A percentile compares a stretch with the other conserved stretches of the same genome.
Evolutionary conservation across 1,140 invertebrate species (phyloP).

Genomic region (Tyrophagus putrescentiae): DNA sequence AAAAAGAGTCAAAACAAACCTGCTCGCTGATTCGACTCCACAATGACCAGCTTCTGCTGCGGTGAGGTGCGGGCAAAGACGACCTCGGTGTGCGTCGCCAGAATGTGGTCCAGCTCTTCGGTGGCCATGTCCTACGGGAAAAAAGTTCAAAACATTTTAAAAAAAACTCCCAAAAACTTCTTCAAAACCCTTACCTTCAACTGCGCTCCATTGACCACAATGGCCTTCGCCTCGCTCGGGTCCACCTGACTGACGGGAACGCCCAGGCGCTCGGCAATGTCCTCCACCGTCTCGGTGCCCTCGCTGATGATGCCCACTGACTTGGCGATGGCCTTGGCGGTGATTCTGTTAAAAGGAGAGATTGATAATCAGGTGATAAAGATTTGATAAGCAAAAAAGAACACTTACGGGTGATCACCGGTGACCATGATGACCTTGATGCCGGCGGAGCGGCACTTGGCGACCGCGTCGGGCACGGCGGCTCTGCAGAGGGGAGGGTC

Average conservation of each 20-base stretch:
- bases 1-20: too few relatives aligned
- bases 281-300: slow-evolving; percentile 57
- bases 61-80: slow-evolving; percentile 98
- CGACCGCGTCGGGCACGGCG: slow-evolving; percentile 86
- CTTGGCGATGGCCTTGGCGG: slow-evolving; percentile 98
- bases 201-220: slow-evolving; percentile 88
- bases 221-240: slow-evolving; percentile 85
- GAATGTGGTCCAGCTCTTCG: slow-evolving; percentile 59
- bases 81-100: slow-evolving; percentile 89
- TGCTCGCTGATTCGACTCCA: slow-evolving; percentile 92
- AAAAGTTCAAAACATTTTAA: neutral
- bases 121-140: slow-evolving; percentile 58
- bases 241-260: slow-evolving; percentile 70
- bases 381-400: too few relatives aligned
- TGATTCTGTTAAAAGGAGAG: too few relatives aligned
- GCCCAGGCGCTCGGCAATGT: slow-evolving; percentile 81
- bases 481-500: too few relatives aligned
- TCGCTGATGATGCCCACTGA: slow-evolving; percentile 98
- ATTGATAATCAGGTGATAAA: too few relatives aligned
- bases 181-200: slow-evolving; percentile 31
- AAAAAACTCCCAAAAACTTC: slow-evolving; percentile 41
- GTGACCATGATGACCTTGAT: slow-evolving; percentile 50
- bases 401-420: slow-evolving; percentile 92
- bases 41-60: slow-evolving; percentile 98
- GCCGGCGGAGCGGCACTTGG: slow-evolving; percentile 94